These are phyloP conservation scores for Lathronympha strigana DNA, from an alignment of 2,888 invertebrate species.

Conservation along the genomic window DNA sequence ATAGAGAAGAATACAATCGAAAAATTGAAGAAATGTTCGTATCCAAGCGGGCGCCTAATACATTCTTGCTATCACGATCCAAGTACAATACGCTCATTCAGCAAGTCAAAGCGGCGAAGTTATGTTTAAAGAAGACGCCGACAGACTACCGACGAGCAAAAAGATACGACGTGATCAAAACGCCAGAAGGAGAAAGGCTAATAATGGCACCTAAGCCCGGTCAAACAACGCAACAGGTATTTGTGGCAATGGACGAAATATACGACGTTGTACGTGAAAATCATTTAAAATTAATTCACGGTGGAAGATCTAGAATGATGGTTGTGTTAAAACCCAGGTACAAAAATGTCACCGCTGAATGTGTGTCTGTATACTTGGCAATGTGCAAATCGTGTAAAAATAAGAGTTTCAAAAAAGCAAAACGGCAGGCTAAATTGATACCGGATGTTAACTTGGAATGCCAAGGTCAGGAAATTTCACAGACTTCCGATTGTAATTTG, in stretches of 20 bases:
- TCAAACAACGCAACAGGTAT: conserved; percentile 49
- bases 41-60: conserved; percentile 52
- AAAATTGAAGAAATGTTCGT: conserved; percentile 53
- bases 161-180: conserved; percentile 56
- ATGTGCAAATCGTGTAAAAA: conserved; percentile 59
- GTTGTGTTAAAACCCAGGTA: conserved; percentile 57
- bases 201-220: conserved; percentile 48
- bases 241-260: conserved; percentile 60
- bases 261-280: conserved; percentile 61
- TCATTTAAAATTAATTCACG: conserved; percentile 61
- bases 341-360: conserved; percentile 61
- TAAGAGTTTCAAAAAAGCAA: conserved; percentile 43
- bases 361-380: conserved; percentile 58
- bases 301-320: conserved; percentile 61
- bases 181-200: conserved; percentile 57
- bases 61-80: conserved; percentile 55
- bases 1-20: conserved; percentile 56
- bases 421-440: not conserved
- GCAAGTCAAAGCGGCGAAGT: conserved; percentile 57
- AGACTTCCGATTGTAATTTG: conserved; percentile 15
- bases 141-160: conserved; percentile 60
- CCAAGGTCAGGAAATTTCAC: not conserved
- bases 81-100: conserved; percentile 54
- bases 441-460: not conserved
- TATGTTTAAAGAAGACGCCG: conserved; percentile 50